Percentiles rank a stretch among this genome's conserved stretches.
Conservation (phyloP, 2,797 vertebrate species). For the Spondyliosoma cantharus region DNA sequence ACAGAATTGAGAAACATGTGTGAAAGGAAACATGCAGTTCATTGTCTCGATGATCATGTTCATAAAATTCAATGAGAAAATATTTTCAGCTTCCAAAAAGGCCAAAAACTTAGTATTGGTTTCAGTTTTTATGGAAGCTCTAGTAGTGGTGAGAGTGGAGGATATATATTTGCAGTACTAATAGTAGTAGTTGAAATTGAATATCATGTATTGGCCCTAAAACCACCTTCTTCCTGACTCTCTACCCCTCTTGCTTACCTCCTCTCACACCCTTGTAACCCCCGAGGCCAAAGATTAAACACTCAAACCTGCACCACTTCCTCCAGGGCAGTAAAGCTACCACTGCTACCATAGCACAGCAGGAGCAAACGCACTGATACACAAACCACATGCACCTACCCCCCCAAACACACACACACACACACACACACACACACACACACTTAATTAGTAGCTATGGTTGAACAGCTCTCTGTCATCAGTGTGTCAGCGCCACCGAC, state of each 20-base stretch:
- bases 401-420: slow-evolving; percentile 11
- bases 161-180: not conserved
- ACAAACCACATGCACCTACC: slow-evolving; percentile 52
- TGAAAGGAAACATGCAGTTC: not conserved
- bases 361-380: slow-evolving; percentile 47
- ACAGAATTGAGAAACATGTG: not conserved
- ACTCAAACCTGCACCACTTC: slow-evolving; percentile 37
- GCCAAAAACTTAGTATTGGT: not conserved
- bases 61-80: not conserved
- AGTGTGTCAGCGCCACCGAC: slow-evolving; percentile 59
- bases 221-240: not conserved
- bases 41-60: not conserved
- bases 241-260: not conserved
- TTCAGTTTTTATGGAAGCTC: not conserved
- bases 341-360: slow-evolving; percentile 38
- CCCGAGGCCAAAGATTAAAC: slow-evolving; percentile 53
- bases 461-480: slow-evolving; percentile 67
- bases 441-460: slow-evolving; percentile 66
- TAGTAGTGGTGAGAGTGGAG: not conserved
- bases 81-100: too few relatives aligned
- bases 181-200: not conserved
- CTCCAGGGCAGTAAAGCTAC: slow-evolving; percentile 58
- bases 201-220: not conserved
- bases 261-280: slow-evolving; percentile 38
- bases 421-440: slow-evolving; percentile 28